Evolutionary conservation across 2,113 vertebrate genomes (phyloP).

Genomic region (Atherinomorus stipes): DNA sequence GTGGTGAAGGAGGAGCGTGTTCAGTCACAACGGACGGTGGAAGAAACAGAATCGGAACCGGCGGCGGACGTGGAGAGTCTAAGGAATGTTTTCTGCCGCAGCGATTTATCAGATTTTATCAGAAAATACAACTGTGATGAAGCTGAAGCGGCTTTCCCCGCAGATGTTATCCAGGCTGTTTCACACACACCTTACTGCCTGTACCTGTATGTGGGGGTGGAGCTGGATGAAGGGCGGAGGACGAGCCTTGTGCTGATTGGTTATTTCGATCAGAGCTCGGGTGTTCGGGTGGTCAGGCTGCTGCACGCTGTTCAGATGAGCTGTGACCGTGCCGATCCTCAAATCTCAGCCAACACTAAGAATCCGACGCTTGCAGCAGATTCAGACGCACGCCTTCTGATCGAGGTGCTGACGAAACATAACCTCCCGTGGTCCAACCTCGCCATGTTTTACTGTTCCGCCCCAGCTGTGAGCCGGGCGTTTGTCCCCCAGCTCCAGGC

Average conservation of each 20-base stretch:
- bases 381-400: slow-evolving; percentile 19
- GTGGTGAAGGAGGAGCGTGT: neutral
- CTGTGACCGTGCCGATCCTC: neutral
- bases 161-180: slow-evolving; percentile 51
- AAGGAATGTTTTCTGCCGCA: neutral
- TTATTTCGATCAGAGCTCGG: slow-evolving; percentile 63
- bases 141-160: neutral
- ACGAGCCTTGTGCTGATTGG: slow-evolving; percentile 68
- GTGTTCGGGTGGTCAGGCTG: slow-evolving; percentile 50
- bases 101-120: slow-evolving; percentile 37
- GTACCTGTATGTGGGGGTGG: slow-evolving; percentile 69
- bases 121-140: slow-evolving; percentile 20
- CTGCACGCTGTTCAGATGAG: slow-evolving; percentile 62
- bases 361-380: fast-evolving
- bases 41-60: too few relatives aligned
- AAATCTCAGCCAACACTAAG: neutral
- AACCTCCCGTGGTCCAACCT: slow-evolving; percentile 62
- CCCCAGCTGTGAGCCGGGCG: neutral
- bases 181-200: slow-evolving; percentile 67
- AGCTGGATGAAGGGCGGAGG: slow-evolving; percentile 42
- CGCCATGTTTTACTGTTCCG: slow-evolving; percentile 66
- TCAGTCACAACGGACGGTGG: neutral
- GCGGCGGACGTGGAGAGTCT: neutral
- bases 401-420: slow-evolving; percentile 39
- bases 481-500: slow-evolving; percentile 49